Percentiles rank a stretch among this genome's conserved stretches.
Conservation (phyloP, 2,888 invertebrate species). For the Alviniconcha strummeri region DNA sequence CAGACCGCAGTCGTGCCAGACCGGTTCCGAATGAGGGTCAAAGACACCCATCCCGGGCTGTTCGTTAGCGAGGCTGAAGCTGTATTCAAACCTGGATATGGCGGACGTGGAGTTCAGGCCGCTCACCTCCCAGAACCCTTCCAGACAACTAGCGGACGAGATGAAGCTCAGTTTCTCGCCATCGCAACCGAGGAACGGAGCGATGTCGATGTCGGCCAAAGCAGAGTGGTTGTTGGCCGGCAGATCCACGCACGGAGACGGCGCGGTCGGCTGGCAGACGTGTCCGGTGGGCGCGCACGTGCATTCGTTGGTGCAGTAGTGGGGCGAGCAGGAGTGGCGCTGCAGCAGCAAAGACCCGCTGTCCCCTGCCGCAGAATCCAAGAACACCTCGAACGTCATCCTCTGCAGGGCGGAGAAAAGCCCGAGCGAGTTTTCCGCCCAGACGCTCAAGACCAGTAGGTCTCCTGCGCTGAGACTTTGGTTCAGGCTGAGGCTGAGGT, state of each 20-base stretch:
- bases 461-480: background rate
- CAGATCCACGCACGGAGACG: background rate
- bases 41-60: slow-evolving; percentile 44
- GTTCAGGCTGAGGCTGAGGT: background rate
- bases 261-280: slow-evolving; percentile 33
- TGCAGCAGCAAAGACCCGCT: slow-evolving; percentile 35
- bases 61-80: slow-evolving; percentile 40
- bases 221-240: background rate
- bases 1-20: slow-evolving; percentile 46
- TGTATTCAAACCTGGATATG: slow-evolving; percentile 48
- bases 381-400: slow-evolving; percentile 27
- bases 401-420: background rate
- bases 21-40: slow-evolving; percentile 35
- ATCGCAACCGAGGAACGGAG: background rate
- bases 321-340: slow-evolving; percentile 41
- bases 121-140: slow-evolving; percentile 36
- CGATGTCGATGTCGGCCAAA: background rate
- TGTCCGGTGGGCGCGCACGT: slow-evolving; percentile 43
- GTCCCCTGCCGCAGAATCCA: background rate
- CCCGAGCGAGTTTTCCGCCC: slow-evolving; percentile 46
- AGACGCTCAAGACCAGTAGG: slow-evolving; percentile 40
- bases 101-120: background rate
- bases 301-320: slow-evolving; percentile 43
- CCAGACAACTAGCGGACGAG: slow-evolving; percentile 39
- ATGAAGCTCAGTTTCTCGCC: background rate